phyloP scores from a whole-genome alignment of 1,140 invertebrate genomes.

The Gryon sp. region DNA sequence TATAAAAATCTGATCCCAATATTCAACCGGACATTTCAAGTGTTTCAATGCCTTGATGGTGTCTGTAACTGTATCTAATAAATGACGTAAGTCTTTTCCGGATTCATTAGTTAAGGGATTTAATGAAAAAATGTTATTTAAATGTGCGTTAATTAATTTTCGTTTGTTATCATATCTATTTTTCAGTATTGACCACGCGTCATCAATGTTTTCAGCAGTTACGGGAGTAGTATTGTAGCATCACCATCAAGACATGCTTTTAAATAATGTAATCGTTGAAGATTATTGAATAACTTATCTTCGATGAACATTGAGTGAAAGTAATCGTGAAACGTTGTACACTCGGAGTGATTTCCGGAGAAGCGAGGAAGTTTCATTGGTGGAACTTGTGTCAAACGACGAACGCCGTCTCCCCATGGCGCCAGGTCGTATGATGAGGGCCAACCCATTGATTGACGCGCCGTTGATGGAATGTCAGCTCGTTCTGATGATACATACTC shows the following conservation, averaged over 20 bases:
- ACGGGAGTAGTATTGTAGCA: neutral
- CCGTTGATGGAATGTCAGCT: neutral
- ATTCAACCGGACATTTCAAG: too few species aligned
- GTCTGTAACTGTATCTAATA: too few species aligned
- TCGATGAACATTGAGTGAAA: neutral
- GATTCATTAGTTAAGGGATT: too few species aligned
- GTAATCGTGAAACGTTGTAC: too few species aligned
- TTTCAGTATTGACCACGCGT: neutral
- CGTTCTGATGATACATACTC: neutral
- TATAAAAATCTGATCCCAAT: too few species aligned
- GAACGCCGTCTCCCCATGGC: neutral
- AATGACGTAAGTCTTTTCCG: neutral
- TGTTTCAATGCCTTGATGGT: too few species aligned
- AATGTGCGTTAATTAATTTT: neutral
- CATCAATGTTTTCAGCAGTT: neutral
- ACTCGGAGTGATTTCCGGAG: neutral
- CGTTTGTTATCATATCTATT: neutral
- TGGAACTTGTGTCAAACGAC: neutral
- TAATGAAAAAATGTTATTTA: neutral
- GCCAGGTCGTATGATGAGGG: too few species aligned
- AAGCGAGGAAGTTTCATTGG: neutral
- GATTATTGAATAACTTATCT: neutral
- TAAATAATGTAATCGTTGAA: conserved; percentile 2
- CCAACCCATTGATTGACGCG: too few species aligned
- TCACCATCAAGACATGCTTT: neutral